phyloP scores from a whole-genome alignment of 23 tunicate genomes.

The Styela clava region DNA sequence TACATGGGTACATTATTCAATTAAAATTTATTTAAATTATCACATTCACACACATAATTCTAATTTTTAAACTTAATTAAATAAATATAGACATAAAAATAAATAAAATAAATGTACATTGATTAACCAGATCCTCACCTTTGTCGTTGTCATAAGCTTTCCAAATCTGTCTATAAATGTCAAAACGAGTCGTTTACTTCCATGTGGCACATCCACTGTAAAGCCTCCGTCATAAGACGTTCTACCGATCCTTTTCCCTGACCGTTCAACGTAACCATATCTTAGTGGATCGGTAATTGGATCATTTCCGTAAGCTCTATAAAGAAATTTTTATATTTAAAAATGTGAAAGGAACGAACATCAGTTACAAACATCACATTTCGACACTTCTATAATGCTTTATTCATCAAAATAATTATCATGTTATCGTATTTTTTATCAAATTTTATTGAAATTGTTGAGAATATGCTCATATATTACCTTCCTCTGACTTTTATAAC shows the following conservation, averaged over 20 bases:
- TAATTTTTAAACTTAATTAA: too few relatives aligned
- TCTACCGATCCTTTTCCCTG: neutral
- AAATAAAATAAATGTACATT: too few relatives aligned
- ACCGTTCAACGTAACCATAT: neutral
- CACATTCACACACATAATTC: too few relatives aligned
- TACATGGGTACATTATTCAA: neutral
- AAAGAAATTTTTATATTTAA: neutral
- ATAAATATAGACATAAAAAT: too few relatives aligned
- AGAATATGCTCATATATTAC: too few relatives aligned
- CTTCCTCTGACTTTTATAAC: slow-evolving; percentile 54
- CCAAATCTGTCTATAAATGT: slow-evolving; percentile 56
- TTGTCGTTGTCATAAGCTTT: slow-evolving; percentile 48
- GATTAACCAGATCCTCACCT: slow-evolving; percentile 36
- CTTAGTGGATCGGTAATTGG: neutral
- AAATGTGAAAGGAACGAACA: too few relatives aligned
- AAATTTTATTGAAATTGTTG: too few relatives aligned
- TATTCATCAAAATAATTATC: too few relatives aligned
- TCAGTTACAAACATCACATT: too few relatives aligned
- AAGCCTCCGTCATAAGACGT: slow-evolving; percentile 2
- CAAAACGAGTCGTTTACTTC: slow-evolving; percentile 42
- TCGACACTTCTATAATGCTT: too few relatives aligned
- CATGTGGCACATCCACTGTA: neutral
- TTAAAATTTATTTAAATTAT: neutral
- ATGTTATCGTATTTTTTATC: too few relatives aligned
- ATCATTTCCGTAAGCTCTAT: neutral